These are phyloP conservation scores for Platyscapa corneri DNA, from an alignment of 1,140 invertebrate genomes.

Conservation along the genomic window DNA sequence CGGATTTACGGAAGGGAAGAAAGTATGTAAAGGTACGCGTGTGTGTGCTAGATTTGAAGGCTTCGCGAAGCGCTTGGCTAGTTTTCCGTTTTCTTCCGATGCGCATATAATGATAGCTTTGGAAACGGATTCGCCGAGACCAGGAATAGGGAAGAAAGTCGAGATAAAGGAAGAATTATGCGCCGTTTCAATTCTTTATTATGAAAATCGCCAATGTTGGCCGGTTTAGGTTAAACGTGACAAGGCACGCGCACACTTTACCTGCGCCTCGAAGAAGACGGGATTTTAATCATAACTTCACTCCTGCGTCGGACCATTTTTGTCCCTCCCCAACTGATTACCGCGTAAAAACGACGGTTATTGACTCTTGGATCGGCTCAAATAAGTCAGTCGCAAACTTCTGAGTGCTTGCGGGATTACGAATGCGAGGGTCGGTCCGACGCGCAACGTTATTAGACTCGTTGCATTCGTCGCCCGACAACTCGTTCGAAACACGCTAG, in stretches of 20 bases:
- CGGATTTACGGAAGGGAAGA: conserved; percentile 10
- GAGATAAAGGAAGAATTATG: neutral
- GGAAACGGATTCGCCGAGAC: neutral
- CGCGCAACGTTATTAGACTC: too few relatives aligned
- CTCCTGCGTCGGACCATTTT: neutral
- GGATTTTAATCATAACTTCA: neutral
- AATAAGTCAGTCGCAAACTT: too few relatives aligned
- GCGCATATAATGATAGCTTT: conserved; percentile 17
- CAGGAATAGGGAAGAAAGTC: neutral
- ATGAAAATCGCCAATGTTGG: neutral
- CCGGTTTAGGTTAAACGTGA: neutral
- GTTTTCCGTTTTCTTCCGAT: neutral
- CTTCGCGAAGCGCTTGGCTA: neutral
- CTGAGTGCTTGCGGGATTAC: too few relatives aligned
- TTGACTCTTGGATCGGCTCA: too few relatives aligned
- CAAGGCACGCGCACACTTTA: neutral
- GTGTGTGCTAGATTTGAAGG: conserved; percentile 31
- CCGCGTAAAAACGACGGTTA: too few relatives aligned
- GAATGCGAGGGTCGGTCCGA: too few relatives aligned
- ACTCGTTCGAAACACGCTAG: too few relatives aligned
- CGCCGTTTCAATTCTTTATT: neutral
- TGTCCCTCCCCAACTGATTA: neutral
- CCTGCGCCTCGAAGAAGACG: neutral
- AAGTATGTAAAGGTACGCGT: conserved; percentile 10
- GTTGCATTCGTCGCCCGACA: too few relatives aligned